These are phyloP conservation scores for Clarias pachynema DNA, from an alignment of 2,797 vertebrate species.

Conservation along the genomic window DNA sequence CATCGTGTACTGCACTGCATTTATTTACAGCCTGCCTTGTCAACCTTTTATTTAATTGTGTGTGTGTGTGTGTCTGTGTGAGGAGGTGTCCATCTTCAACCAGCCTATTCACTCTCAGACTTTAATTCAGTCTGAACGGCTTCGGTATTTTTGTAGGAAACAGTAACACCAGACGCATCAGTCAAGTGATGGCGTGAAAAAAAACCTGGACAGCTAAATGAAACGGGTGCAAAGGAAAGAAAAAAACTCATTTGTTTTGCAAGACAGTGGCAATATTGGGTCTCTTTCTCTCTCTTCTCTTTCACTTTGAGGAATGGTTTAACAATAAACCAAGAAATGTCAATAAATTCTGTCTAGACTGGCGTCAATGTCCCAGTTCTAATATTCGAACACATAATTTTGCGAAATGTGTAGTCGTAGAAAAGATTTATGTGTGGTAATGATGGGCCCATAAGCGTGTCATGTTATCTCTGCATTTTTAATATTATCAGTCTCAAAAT, in stretches of 20 bases:
- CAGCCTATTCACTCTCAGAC: background rate
- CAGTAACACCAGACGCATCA: slow-evolving; percentile 54
- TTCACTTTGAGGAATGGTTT: slow-evolving; percentile 25
- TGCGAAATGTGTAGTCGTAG: background rate
- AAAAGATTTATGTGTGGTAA: slow-evolving; percentile 8
- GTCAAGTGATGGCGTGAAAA: slow-evolving; percentile 62
- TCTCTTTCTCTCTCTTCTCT: background rate
- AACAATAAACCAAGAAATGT: slow-evolving; percentile 9
- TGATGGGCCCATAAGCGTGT: slow-evolving; percentile 12
- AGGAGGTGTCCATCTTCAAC: background rate
- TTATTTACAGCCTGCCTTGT: background rate
- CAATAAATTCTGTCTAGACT: slow-evolving; percentile 16
- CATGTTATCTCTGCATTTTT: slow-evolving; percentile 31
- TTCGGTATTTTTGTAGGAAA: slow-evolving; percentile 50
- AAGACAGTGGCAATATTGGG: slow-evolving; percentile 18
- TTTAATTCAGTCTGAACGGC: slow-evolving; percentile 43
- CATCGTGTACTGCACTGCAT: background rate
- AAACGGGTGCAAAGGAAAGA: slow-evolving; percentile 51
- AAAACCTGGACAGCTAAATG: slow-evolving; percentile 55
- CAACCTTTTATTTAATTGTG: background rate
- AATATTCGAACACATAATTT: slow-evolving; percentile 28
- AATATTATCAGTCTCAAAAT: slow-evolving; percentile 31
- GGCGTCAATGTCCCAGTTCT: background rate
- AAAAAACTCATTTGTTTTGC: slow-evolving; percentile 11
- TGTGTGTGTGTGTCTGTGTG: no score